Evolutionary conservation across 2,113 vertebrate genomes (phyloP).

Genomic region (Mionectes macconnelli): DNA sequence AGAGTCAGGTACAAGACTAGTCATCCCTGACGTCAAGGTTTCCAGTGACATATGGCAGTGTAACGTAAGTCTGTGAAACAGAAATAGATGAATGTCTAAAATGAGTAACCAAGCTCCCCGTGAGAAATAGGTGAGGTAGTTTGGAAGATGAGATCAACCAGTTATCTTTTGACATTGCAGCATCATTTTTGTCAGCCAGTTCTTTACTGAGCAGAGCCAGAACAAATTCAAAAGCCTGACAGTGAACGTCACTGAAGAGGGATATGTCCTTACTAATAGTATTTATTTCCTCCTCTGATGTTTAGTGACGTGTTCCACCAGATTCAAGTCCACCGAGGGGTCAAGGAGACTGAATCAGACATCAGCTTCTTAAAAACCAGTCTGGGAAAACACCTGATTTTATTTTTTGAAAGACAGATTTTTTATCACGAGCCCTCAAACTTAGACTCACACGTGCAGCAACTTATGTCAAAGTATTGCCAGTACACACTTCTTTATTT

Average conservation of each 20-base stretch:
- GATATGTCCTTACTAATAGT: neutral
- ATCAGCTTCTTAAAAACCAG: neutral
- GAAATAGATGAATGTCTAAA: neutral
- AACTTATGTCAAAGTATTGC: neutral
- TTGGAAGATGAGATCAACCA: neutral
- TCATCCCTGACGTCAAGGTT: neutral
- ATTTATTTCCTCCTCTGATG: neutral
- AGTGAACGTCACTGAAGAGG: neutral
- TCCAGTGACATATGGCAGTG: neutral
- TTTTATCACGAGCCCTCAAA: neutral
- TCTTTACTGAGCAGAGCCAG: neutral
- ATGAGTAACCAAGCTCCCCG: conserved; percentile 1
- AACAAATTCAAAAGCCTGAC: neutral
- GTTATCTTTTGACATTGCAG: neutral
- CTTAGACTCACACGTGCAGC: neutral
- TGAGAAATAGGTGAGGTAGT: neutral
- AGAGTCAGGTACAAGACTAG: neutral
- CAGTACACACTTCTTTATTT: neutral
- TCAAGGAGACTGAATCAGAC: neutral
- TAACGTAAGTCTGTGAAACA: neutral
- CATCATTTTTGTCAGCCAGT: neutral
- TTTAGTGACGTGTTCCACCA: neutral
- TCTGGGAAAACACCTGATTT: neutral
- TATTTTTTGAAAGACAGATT: neutral
- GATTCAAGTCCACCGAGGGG: neutral